A percentile compares a stretch with the other conserved stretches of the same genome.
phyloP scores from a whole-genome alignment of 2,113 vertebrate genomes.

The Numida meleagris region DNA sequence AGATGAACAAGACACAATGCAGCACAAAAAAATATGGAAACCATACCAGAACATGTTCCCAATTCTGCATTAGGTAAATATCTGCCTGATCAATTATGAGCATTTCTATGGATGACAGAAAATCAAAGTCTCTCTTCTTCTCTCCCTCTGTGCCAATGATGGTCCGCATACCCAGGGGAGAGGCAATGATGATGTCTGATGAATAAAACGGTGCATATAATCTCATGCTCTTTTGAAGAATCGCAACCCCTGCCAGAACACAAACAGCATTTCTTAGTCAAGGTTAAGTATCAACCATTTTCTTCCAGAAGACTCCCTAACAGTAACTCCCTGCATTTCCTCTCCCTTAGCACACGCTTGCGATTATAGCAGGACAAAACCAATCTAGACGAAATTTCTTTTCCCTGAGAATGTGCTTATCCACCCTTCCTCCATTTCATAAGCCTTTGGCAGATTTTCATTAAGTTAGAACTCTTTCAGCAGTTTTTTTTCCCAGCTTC shows the following conservation, averaged over 20 bases:
- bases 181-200: conserved; percentile 94
- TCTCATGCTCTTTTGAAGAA: conserved; percentile 89
- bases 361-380: not conserved
- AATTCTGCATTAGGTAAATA: conserved; percentile 98
- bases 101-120: conserved; percentile 94
- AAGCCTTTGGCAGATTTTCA: not conserved
- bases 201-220: conserved; percentile 97
- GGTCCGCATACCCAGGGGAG: conserved; percentile 93
- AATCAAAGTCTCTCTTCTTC: conserved; percentile 92
- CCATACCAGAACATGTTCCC: conserved; percentile 94
- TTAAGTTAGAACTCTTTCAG: not conserved
- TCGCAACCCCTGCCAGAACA: conserved; percentile 82
- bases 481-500: not conserved
- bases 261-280: not conserved
- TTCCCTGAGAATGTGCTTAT: not conserved
- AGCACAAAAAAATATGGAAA: not conserved
- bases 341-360: not conserved
- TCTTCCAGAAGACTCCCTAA: not conserved
- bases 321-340: not conserved
- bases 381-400: not conserved
- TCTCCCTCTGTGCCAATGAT: conserved; percentile 91
- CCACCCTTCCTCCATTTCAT: not conserved
- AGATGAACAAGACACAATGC: not conserved
- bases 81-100: conserved; percentile 94
- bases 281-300: not conserved